Percentiles rank a stretch among this genome's conserved stretches.
phyloP scores from a whole-genome alignment of 2,888 invertebrate species.

The Uropetala carovei region DNA sequence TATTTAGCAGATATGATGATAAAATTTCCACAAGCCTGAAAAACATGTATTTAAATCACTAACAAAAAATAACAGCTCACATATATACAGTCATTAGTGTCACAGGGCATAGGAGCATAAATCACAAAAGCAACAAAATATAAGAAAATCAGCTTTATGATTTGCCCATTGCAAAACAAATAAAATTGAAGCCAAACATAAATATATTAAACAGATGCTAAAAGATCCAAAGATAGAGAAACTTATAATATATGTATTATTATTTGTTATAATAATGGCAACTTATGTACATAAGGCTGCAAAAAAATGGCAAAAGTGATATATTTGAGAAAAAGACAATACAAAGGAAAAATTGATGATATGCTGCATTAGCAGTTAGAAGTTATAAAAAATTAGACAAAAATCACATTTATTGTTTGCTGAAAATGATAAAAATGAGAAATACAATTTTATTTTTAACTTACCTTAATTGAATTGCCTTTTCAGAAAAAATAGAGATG shows the following conservation, averaged over 20 bases:
- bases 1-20: too few species aligned
- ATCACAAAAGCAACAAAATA: not conserved
- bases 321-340: not conserved
- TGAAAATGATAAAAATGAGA: not conserved
- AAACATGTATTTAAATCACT: not conserved
- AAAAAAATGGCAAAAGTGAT: not conserved
- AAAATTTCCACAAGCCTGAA: not conserved
- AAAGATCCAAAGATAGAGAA: not conserved
- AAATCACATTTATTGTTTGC: not conserved
- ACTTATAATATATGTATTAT: not conserved
- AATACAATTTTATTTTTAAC: constrained; percentile 12
- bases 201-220: not conserved
- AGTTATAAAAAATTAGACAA: not conserved
- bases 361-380: too few species aligned
- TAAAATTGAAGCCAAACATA: too few species aligned
- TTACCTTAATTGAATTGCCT: constrained; percentile 45
- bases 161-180: too few species aligned
- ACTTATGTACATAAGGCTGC: not conserved
- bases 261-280: not conserved
- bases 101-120: not conserved
- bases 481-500: constrained; percentile 50
- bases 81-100: not conserved
- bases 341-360: not conserved
- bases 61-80: not conserved
- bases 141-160: too few species aligned